Percentiles rank a stretch among this genome's conserved stretches.
These are phyloP conservation scores for Geophilus truncorum DNA, from an alignment of 2,888 invertebrate genomes.

Conservation along the genomic window DNA sequence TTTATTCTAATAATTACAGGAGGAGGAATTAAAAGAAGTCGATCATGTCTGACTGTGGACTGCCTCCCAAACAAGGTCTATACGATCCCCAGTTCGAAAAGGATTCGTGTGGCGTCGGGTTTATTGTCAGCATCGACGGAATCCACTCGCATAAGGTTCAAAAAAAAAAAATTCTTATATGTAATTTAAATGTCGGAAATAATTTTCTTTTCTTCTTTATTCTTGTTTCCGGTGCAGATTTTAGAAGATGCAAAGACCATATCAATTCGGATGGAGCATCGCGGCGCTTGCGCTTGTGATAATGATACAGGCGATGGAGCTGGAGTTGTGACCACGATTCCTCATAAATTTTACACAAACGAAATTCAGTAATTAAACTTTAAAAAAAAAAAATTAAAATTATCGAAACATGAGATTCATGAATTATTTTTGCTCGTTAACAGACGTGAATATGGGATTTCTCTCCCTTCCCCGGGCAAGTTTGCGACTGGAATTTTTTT, in stretches of 20 bases:
- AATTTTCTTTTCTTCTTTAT: too few relatives aligned
- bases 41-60: background rate
- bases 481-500: slow-evolving; percentile 98
- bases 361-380: slow-evolving; percentile 64
- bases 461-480: slow-evolving; percentile 76
- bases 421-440: too few relatives aligned
- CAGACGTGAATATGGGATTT: slow-evolving; percentile 73
- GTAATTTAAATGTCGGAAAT: too few relatives aligned
- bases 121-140: slow-evolving; percentile 97
- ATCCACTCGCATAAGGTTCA: slow-evolving; percentile 73
- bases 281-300: slow-evolving; percentile 98
- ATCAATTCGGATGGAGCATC: slow-evolving; percentile 97
- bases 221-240: slow-evolving; percentile 75
- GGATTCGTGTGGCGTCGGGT: slow-evolving; percentile 98
- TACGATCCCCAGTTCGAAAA: slow-evolving; percentile 94
- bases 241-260: slow-evolving; percentile 91
- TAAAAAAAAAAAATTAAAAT: background rate
- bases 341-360: slow-evolving; percentile 84
- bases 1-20: background rate
- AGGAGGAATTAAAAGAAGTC: background rate
- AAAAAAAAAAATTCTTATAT: slow-evolving; percentile 1
- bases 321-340: slow-evolving; percentile 93
- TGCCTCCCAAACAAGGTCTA: slow-evolving; percentile 58
- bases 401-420: background rate
- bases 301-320: slow-evolving; percentile 99